Percentiles rank a stretch among this genome's conserved stretches.
These are phyloP conservation scores for Ochropleura plecta DNA, from an alignment of 2,888 invertebrate genomes.

Conservation along the genomic window DNA sequence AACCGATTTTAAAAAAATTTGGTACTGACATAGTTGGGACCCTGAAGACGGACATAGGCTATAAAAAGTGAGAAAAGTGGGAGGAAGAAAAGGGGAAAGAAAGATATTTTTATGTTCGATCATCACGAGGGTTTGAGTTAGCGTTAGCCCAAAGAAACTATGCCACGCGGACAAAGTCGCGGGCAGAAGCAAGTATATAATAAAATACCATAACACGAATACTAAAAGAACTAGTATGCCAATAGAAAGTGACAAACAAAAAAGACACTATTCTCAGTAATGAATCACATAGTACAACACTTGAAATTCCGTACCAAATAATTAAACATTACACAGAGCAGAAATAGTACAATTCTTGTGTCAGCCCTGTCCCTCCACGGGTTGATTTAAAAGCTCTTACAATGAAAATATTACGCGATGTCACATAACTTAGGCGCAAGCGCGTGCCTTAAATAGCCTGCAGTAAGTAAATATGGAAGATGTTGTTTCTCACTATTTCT, in stretches of 20 bases:
- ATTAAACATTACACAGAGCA: conserved; percentile 36
- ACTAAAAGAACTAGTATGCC: not conserved
- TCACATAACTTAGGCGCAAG: conserved; percentile 66
- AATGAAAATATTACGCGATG: conserved; percentile 69
- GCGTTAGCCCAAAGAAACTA: too few species aligned
- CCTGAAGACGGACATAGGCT: too few species aligned
- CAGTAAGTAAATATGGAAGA: conserved; percentile 60
- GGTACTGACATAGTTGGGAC: too few species aligned
- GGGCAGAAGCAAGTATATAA: not conserved
- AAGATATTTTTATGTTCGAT: too few species aligned
- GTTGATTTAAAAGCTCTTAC: conserved; percentile 67
- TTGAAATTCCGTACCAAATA: conserved; percentile 30
- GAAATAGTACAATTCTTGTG: conserved; percentile 64
- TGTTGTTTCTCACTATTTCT: conserved; percentile 59
- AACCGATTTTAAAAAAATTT: too few species aligned
- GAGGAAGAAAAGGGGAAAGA: too few species aligned
- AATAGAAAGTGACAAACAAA: not conserved
- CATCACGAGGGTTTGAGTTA: too few species aligned
- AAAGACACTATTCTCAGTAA: conserved; percentile 13
- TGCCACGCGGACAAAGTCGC: too few species aligned
- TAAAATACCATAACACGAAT: not conserved
- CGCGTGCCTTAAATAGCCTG: conserved; percentile 60
- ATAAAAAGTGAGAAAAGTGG: too few species aligned
- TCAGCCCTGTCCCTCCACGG: conserved; percentile 55
- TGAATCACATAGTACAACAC: conserved; percentile 4